Conservation (phyloP, 1,140 invertebrate genomes). For the Halotydeus destructor region DNA sequence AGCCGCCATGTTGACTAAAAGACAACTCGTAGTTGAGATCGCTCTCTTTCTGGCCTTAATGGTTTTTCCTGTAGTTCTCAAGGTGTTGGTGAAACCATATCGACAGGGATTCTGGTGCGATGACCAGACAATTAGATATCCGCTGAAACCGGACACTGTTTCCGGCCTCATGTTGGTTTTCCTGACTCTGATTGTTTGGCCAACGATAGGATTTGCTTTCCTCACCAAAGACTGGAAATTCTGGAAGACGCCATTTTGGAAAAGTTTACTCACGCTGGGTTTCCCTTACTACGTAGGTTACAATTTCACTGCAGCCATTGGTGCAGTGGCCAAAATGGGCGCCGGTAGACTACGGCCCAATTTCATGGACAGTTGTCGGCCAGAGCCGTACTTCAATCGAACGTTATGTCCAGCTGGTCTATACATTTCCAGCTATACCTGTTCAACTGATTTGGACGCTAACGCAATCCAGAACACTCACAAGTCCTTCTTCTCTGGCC, state of each 20-base stretch:
- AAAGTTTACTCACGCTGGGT: too few relatives aligned
- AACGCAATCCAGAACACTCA: conserved; percentile 18
- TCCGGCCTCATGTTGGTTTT: conserved; percentile 22
- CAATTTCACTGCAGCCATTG: too few relatives aligned
- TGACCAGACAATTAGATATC: conserved; percentile 7
- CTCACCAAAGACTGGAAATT: background rate
- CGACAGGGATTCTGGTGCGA: conserved; percentile 8
- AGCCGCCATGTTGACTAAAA: too few relatives aligned
- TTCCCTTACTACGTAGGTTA: too few relatives aligned
- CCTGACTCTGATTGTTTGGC: background rate
- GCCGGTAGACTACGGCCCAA: conserved; percentile 74
- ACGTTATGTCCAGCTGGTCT: too few relatives aligned
- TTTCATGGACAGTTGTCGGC: conserved; percentile 45
- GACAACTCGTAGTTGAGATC: too few relatives aligned
- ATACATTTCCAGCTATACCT: too few relatives aligned
- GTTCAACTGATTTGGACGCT: too few relatives aligned
- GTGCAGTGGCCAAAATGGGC: conserved; percentile 46
- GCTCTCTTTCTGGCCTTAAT: too few relatives aligned
- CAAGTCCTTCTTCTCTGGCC: conserved; percentile 35
- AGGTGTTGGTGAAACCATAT: conserved; percentile 33
- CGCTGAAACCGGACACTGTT: conserved; percentile 45
- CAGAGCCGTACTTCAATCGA: too few relatives aligned
- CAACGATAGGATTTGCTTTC: background rate
- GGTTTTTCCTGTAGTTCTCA: too few relatives aligned
- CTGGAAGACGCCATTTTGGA: too few relatives aligned